phyloP scores from a whole-genome alignment of 2,888 invertebrate species.

The Heliconius erato region DNA sequence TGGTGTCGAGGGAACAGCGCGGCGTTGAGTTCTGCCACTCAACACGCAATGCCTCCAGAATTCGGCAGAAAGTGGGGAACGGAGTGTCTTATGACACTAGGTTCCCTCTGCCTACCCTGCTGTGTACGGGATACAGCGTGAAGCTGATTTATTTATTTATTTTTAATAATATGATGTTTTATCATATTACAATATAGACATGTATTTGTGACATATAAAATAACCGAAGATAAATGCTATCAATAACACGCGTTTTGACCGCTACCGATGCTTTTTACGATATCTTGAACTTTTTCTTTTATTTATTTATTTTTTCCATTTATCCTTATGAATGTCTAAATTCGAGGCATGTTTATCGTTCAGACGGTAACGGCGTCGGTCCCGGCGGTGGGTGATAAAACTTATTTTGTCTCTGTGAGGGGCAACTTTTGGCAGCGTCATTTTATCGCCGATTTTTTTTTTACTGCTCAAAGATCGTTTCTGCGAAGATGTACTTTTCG shows the following conservation, averaged over 20 bases:
- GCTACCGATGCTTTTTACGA: constrained; percentile 70
- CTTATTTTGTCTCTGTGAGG: constrained; percentile 60
- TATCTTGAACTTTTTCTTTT: constrained; percentile 57
- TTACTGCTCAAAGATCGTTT: constrained; percentile 36
- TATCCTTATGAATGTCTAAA: constrained; percentile 67
- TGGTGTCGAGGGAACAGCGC: too few relatives aligned
- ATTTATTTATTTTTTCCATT: constrained; percentile 51
- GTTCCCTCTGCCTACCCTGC: too few relatives aligned
- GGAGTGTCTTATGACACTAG: too few relatives aligned
- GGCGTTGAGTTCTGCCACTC: too few relatives aligned
- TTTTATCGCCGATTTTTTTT: constrained; percentile 58
- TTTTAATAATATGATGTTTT: too few relatives aligned
- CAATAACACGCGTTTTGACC: constrained; percentile 59
- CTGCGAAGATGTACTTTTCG: constrained; percentile 42
- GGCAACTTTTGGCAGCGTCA: constrained; percentile 59
- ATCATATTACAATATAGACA: constrained; percentile 3
- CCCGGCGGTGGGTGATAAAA: constrained; percentile 67
- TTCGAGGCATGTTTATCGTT: constrained; percentile 67
- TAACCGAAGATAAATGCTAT: constrained; percentile 58
- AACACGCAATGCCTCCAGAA: too few relatives aligned
- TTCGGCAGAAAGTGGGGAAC: too few relatives aligned
- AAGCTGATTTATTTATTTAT: too few relatives aligned
- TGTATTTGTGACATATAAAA: constrained; percentile 30
- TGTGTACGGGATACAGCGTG: too few relatives aligned
- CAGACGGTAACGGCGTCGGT: constrained; percentile 63